Percentiles rank a stretch among this genome's conserved stretches.
These are phyloP conservation scores for Clarias fuscus DNA, from an alignment of 2,797 vertebrate species.

Conservation along the genomic window DNA sequence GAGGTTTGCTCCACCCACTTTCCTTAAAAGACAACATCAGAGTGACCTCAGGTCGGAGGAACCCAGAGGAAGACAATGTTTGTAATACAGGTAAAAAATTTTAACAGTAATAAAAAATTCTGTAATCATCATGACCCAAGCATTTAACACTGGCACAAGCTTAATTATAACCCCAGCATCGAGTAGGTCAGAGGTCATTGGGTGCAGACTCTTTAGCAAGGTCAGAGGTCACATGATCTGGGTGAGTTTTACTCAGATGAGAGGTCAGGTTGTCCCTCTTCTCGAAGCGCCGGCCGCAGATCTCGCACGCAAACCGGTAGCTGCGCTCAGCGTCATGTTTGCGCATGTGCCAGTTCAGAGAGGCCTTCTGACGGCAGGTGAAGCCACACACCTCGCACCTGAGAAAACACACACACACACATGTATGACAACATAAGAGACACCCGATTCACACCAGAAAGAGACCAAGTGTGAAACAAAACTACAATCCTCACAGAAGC, in stretches of 20 bases:
- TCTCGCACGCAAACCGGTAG: slow-evolving; percentile 77
- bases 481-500: background rate
- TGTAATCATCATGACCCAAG: background rate
- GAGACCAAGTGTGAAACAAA: background rate
- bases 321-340: slow-evolving; percentile 74
- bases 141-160: background rate
- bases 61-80: background rate
- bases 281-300: slow-evolving; percentile 81
- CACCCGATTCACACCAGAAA: background rate
- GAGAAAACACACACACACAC: background rate
- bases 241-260: slow-evolving; percentile 81
- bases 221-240: slow-evolving; percentile 28
- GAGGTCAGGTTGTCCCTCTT: slow-evolving; percentile 79
- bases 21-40: background rate
- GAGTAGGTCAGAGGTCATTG: background rate
- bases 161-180: background rate
- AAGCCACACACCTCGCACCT: slow-evolving; percentile 86
- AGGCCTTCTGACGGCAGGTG: slow-evolving; percentile 81
- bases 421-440: background rate
- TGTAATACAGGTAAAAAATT: background rate
- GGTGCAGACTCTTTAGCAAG: background rate
- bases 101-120: background rate
- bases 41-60: background rate
- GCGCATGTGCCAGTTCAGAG: slow-evolving; percentile 75
- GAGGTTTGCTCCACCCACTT: background rate